These are phyloP conservation scores for Drosophila nr. medialis DNA, from an alignment of 2,888 invertebrate species.

Conservation along the genomic window DNA sequence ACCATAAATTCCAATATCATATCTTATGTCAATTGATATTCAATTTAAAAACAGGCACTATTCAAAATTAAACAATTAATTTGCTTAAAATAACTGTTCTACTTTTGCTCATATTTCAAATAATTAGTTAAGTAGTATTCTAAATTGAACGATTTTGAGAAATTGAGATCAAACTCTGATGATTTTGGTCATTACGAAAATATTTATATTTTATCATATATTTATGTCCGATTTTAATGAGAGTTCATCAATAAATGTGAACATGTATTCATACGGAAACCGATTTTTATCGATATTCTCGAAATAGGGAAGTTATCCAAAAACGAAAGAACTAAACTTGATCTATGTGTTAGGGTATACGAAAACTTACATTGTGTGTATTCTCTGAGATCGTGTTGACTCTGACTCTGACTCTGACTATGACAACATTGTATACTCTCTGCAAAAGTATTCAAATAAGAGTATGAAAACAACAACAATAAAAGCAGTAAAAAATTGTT, in stretches of 20 bases:
- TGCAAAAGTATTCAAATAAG: neutral
- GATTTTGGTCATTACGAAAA: neutral
- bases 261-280: rapidly evolving
- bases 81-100: neutral
- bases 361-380: neutral
- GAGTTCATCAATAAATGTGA: neutral
- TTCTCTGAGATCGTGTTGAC: neutral
- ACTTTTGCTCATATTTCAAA: neutral
- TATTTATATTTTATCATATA: no score
- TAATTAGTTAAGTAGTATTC: neutral
- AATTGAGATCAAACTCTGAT: neutral
- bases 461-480: neutral
- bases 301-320: neutral
- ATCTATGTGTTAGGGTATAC: neutral
- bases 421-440: neutral
- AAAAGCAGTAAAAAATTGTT: neutral
- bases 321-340: neutral
- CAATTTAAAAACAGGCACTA: neutral
- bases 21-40: neutral
- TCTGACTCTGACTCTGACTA: neutral
- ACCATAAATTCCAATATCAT: rapidly evolving
- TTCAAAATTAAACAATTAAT: neutral
- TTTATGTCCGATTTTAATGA: neutral
- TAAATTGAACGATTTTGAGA: neutral
- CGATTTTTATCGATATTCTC: neutral